phyloP scores from a whole-genome alignment of 2,113 vertebrate species.

The Rhipidura dahli region DNA sequence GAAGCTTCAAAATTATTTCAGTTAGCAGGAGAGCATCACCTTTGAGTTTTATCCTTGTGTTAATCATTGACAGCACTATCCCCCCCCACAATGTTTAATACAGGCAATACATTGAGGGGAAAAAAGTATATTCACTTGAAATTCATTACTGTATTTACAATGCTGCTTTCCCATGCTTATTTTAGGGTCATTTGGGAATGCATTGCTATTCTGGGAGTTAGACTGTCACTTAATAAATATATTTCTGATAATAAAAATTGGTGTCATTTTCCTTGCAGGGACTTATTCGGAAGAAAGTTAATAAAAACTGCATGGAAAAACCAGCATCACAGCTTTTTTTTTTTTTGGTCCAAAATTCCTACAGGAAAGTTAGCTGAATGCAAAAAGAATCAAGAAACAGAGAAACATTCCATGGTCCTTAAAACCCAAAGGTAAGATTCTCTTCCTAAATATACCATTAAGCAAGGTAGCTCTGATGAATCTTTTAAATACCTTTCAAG shows the following conservation, averaged over 20 bases:
- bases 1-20: background rate
- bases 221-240: conserved; percentile 75
- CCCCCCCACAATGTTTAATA: background rate
- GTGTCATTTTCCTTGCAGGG: conserved; percentile 70
- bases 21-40: background rate
- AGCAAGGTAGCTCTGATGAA: background rate
- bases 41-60: background rate
- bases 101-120: background rate
- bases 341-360: conserved; percentile 35
- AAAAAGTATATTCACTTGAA: background rate
- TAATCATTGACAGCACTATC: background rate
- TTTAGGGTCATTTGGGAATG: conserved; percentile 54
- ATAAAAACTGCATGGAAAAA: conserved; percentile 77
- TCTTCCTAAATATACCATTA: conserved; percentile 27
- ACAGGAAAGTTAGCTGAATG: conserved; percentile 43
- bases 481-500: conserved; percentile 5
- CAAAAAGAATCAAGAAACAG: conserved; percentile 23
- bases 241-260: conserved; percentile 79
- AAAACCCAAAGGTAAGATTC: conserved; percentile 56
- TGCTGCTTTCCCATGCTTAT: conserved; percentile 72
- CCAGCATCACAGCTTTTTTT: conserved; percentile 39
- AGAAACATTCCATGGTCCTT: conserved; percentile 16
- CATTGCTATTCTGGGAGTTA: conserved; percentile 74
- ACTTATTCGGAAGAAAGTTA: conserved; percentile 70
- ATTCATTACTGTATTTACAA: conserved; percentile 57